phyloP scores from a whole-genome alignment of 2,113 vertebrate species.

The Asarcornis scutulata region DNA sequence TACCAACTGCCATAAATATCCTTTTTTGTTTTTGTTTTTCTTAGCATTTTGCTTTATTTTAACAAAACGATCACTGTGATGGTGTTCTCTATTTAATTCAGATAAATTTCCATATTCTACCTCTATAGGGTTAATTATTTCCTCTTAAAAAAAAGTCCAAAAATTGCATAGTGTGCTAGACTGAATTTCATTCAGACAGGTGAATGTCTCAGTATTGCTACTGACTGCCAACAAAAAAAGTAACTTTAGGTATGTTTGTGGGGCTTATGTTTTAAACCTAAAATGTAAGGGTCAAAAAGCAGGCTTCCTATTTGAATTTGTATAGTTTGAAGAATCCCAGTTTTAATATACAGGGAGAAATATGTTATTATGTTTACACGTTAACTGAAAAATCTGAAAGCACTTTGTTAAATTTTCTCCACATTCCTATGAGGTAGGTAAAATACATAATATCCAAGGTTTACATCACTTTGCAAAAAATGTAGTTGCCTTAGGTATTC shows the following conservation, averaged over 20 bases:
- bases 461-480: neutral
- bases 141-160: neutral
- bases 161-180: neutral
- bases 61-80: neutral
- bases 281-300: neutral
- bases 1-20: constrained; percentile 31
- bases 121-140: neutral
- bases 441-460: neutral
- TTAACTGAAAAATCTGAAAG: neutral
- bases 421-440: neutral
- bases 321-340: neutral
- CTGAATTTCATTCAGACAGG: neutral
- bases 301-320: neutral
- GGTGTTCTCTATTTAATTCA: neutral
- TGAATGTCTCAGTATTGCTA: neutral
- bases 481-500: neutral
- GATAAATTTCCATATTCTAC: neutral
- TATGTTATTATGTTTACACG: neutral
- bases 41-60: neutral
- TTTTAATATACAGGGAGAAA: neutral
- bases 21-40: neutral
- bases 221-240: neutral
- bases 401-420: neutral
- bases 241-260: neutral
- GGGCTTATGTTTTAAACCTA: neutral